Conservation (phyloP, 1,140 invertebrate species). For the Paraescarpia echinospica region DNA sequence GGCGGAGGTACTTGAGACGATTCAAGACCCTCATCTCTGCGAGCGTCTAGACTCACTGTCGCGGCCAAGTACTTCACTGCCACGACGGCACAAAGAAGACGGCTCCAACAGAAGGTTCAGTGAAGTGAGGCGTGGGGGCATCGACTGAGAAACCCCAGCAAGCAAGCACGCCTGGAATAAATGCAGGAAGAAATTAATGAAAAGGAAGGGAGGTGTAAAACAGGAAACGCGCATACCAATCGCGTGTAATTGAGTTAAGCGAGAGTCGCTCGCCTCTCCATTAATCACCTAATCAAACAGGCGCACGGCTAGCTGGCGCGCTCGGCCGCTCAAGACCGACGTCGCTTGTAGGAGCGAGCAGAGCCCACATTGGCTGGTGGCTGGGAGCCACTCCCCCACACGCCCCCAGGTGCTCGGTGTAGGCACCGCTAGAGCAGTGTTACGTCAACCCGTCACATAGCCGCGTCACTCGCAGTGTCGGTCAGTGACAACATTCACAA, state of each 20-base stretch:
- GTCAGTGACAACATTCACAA: neutral
- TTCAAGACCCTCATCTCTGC: neutral
- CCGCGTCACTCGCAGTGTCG: neutral
- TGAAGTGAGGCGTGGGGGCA: neutral
- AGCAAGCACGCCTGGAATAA: neutral
- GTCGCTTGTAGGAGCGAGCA: neutral
- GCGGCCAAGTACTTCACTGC: neutral
- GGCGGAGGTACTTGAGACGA: neutral
- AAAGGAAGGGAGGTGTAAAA: neutral
- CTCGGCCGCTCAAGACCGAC: neutral
- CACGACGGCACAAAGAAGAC: neutral
- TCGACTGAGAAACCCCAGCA: neutral
- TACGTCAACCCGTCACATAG: neutral
- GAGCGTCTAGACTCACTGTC: neutral
- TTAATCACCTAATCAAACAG: conserved; percentile 1
- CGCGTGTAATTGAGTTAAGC: neutral
- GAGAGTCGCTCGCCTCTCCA: neutral
- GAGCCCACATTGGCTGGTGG: neutral
- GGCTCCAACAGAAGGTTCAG: neutral
- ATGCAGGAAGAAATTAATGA: conserved; percentile 16
- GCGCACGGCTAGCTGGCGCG: no score
- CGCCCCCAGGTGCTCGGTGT: neutral
- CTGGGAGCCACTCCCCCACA: neutral
- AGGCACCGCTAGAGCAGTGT: neutral
- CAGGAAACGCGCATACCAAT: conserved; percentile 5